phyloP scores from a whole-genome alignment of 1,140 invertebrate species.

The Solenopsis invicta region DNA sequence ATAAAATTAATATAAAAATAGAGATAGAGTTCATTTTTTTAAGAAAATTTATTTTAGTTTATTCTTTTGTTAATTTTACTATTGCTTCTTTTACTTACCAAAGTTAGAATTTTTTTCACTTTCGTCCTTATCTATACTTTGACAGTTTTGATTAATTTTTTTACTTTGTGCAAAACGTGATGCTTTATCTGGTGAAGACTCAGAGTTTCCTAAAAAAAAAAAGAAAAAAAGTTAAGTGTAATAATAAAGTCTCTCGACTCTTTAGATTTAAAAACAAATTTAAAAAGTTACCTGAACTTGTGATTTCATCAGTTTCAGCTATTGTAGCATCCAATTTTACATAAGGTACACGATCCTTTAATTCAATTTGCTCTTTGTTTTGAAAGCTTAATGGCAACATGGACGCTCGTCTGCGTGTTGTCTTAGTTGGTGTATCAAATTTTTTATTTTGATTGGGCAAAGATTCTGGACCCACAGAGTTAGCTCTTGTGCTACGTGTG shows the following conservation, averaged over 20 bases:
- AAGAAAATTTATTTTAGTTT: neutral
- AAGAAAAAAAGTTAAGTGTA: neutral
- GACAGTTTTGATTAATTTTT: conserved; percentile 9
- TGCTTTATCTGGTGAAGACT: neutral
- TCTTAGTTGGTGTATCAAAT: conserved; percentile 65
- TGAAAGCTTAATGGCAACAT: conserved; percentile 66
- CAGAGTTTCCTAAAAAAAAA: conserved; percentile 38
- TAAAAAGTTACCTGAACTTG: conserved; percentile 55
- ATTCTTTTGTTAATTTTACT: neutral
- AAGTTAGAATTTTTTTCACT: conserved; percentile 15
- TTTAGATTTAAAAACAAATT: neutral
- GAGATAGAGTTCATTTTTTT: neutral
- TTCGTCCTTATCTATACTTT: conserved; percentile 42
- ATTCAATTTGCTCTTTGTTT: conserved; percentile 73
- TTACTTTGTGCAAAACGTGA: conserved; percentile 33
- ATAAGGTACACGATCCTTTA: conserved; percentile 40
- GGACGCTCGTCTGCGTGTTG: conserved; percentile 67
- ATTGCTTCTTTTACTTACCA: conserved; percentile 42
- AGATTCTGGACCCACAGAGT: conserved; percentile 75
- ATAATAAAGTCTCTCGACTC: neutral
- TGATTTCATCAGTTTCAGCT: conserved; percentile 56
- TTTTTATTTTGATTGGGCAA: conserved; percentile 7
- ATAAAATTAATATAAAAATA: conserved; percentile 35
- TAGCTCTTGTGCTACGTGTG: conserved; percentile 79
- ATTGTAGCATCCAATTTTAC: conserved; percentile 55